Base-by-base conservation (phyloP, 2,797 vertebrate species). In the Gymnopithys bicolor region DNA sequence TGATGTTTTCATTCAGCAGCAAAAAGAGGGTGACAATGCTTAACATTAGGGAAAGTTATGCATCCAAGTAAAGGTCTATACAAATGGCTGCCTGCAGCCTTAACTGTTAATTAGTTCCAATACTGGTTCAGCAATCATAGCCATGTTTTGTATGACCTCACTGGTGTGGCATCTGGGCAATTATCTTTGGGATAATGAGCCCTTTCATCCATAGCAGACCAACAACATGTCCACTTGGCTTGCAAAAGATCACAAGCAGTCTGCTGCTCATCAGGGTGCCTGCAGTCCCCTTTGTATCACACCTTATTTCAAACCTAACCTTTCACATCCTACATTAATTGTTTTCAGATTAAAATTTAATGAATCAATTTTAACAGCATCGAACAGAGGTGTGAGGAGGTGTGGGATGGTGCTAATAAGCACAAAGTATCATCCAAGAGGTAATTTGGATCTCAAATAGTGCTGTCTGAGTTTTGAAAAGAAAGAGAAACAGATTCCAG, bases 151-250 rank as follows among this genome's bases (percentile, higher is more conserved):
- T 80, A 67, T 97, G 97, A 97, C 97, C 97, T 97, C 97, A 91
- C 66, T 95, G 82, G 76, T 94, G 63, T 93, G 96, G 97, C 97
- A 97, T 97, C 96, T 97, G 97, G 96, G 95, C 94, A 97, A 97
- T 98, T 97, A 97, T 97, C 97, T 97, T 95, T 77, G 90, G 95
- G 93, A 98, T 98, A 98, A 98, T 97, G 97, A 98, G 93, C 69
- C 96, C 83, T 84, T 97, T 98, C 97, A 97, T 98, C 97, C 97
- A 93, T 94, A 96, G 94, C 95, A 90, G 94, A 98, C 90, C 95
- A 97, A 93, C 96, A 95, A 56, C 91, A 41, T 96, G 95, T 96
- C 96, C 96, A 32, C 95, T 97, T 79, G 84, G 93, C 95, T 95
- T 95, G 89, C 11, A 14, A 91, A 96, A 96, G 94, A 97, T 96